Evolutionary conservation across 2,797 vertebrate species (phyloP).

Genomic region (Neosalanx taihuensis): DNA sequence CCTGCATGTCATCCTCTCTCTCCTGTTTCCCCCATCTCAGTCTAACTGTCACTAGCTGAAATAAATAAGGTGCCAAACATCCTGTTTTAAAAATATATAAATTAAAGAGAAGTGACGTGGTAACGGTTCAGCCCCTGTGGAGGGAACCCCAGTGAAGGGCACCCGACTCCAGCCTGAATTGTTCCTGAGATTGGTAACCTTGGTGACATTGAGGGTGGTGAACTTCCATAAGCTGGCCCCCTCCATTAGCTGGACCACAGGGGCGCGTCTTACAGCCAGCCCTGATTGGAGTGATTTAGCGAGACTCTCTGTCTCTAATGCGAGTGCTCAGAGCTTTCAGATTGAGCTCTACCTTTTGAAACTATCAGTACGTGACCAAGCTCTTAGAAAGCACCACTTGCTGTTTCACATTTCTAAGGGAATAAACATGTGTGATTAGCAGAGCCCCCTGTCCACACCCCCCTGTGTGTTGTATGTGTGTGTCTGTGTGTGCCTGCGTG

Average conservation of each 20-base stretch:
- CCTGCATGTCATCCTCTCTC: too few relatives aligned
- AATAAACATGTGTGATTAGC: conserved; percentile 8
- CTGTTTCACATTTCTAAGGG: conserved; percentile 9
- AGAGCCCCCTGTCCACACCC: not conserved
- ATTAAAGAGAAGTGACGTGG: too few relatives aligned
- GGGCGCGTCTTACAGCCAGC: conserved; percentile 13
- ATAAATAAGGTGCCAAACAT: too few relatives aligned
- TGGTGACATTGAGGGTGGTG: conserved; percentile 6
- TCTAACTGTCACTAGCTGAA: too few relatives aligned
- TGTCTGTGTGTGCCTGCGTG: too few relatives aligned
- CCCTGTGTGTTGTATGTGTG: not conserved
- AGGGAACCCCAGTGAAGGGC: conserved; percentile 7
- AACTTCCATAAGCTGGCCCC: conserved; percentile 1
- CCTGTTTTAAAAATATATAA: too few relatives aligned
- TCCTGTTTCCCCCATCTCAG: too few relatives aligned
- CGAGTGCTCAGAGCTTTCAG: conserved; percentile 27
- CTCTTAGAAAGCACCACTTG: conserved; percentile 24
- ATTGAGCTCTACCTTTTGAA: conserved; percentile 36
- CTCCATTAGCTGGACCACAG: not conserved
- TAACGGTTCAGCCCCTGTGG: not conserved
- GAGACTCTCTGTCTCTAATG: conserved; percentile 28
- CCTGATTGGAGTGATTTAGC: conserved; percentile 40
- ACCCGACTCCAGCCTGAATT: conserved; percentile 9
- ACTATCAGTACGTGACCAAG: conserved; percentile 9
- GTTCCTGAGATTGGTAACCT: conserved; percentile 2